phyloP scores from a whole-genome alignment of 53 echinoderm and acorn worm species.

The Patiria pectinifera region DNA sequence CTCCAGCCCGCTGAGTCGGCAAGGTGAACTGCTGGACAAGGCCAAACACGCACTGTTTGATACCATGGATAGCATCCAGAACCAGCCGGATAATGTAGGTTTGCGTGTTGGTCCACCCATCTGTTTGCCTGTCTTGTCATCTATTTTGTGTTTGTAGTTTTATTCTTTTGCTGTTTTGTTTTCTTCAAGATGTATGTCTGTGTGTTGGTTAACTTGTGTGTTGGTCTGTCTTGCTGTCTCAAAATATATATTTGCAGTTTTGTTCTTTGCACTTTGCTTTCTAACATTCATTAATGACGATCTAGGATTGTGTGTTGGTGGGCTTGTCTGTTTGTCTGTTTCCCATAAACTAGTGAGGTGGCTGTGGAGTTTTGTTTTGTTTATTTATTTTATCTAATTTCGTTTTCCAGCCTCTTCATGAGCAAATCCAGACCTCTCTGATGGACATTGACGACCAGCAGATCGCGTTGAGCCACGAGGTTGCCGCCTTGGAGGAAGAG shows the following conservation, averaged over 20 bases:
- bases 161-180: too few species aligned
- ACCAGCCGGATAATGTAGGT: slow-evolving; percentile 86
- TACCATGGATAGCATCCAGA: slow-evolving; percentile 88
- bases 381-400: neutral
- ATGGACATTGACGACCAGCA: slow-evolving; percentile 70
- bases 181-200: too few species aligned
- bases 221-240: too few species aligned
- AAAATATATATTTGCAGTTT: too few species aligned
- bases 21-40: slow-evolving; percentile 84
- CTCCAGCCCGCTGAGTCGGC: slow-evolving; percentile 66
- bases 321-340: too few species aligned
- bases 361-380: neutral
- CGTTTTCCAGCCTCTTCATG: slow-evolving; percentile 67
- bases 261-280: too few species aligned
- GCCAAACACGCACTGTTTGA: slow-evolving; percentile 79
- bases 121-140: neutral
- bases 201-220: too few species aligned
- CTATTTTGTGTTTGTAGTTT: too few species aligned
- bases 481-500: slow-evolving; percentile 50
- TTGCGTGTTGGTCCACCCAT: neutral
- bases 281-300: too few species aligned
- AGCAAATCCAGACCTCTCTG: slow-evolving; percentile 68
- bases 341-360: too few species aligned
- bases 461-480: slow-evolving; percentile 54
- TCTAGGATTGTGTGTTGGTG: too few species aligned